Base-by-base conservation (phyloP, 2,113 vertebrate genomes). In the Anthoscopus minutus region DNA sequence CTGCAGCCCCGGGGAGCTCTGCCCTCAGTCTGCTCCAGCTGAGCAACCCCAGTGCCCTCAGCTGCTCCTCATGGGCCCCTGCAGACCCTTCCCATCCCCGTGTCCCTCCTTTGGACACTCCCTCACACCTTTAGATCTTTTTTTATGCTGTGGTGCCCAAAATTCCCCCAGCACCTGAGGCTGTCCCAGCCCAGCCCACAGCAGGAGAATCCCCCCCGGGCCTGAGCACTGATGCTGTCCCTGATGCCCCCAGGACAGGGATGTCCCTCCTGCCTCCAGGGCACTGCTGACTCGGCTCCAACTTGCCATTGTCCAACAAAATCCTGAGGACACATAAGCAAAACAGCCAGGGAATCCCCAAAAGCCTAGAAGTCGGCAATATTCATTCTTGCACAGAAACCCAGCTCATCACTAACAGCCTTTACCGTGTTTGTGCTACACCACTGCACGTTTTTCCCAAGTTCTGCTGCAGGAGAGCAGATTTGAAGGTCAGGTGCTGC, bases 401-500 rank as follows among this genome's bases (percentile, higher is more conserved):
- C 15, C 6, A 57, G 23, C 18, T 62, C 4, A 2, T 40, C 38
- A 4, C 18, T 3, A 18, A 22, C 33, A 69, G 19, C 37, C n/a
- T 13, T 48, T 21, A 5, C 2, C 0, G 0, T 8, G 2, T 3
- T 18, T 15, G 28, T 80, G 85, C n/a, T 30, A 0, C 1, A 8
- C 4, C 35, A 33, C 31, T 25, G 16, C n/a, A 9, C 2, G 6
- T 45, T 48, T 30, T 57, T 45, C 42, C 7, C 3, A 15, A 38
- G 42, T n/a, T 47, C 64, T 84, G 56, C 85, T 78, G 85, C 79
- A 81, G 81, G 56, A 62, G 58, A 50, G 74, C 24, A 3, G 82
- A 25, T 89, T 51, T 85, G 92, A 95, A 96, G 95, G 95, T 96
- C 91, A 88, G 92, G 76, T 48, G 80, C 88, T 90, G 94, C 94